phyloP scores from a whole-genome alignment of 2,888 invertebrate genomes.

The Orthosia cruda region DNA sequence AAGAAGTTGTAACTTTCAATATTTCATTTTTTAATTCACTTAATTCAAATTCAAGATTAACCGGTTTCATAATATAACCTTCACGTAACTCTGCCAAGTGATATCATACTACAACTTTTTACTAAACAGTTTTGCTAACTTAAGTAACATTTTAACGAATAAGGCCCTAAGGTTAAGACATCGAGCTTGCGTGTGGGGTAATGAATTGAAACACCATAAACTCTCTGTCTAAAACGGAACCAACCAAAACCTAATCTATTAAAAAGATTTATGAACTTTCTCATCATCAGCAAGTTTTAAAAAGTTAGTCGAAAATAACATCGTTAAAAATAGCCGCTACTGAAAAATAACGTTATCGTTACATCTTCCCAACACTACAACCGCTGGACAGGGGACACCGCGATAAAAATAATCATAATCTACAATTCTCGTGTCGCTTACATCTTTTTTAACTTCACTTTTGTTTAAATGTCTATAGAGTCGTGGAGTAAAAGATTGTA shows the following conservation, averaged over 20 bases:
- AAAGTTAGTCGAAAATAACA: background rate
- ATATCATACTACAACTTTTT: background rate
- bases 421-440: conserved; percentile 20
- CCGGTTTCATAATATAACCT: background rate
- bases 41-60: background rate
- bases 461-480: background rate
- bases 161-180: background rate
- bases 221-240: background rate
- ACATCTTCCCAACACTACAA: conserved; percentile 30
- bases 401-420: conserved; percentile 37
- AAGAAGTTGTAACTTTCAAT: no score
- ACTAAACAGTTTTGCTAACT: background rate
- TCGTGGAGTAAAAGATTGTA: conserved; percentile 3
- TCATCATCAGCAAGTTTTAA: background rate
- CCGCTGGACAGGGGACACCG: conserved; percentile 10
- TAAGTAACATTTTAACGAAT: background rate
- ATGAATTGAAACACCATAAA: background rate
- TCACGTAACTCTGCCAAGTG: background rate
- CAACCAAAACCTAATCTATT: background rate
- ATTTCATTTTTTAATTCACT: no score
- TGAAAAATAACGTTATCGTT: conserved; percentile 35
- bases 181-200: no score
- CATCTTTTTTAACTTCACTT: conserved; percentile 3
- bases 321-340: conserved; percentile 17
- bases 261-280: background rate